Conservation (phyloP, 92 coral and sea anemone genomes). For the Siderastrea siderea region DNA sequence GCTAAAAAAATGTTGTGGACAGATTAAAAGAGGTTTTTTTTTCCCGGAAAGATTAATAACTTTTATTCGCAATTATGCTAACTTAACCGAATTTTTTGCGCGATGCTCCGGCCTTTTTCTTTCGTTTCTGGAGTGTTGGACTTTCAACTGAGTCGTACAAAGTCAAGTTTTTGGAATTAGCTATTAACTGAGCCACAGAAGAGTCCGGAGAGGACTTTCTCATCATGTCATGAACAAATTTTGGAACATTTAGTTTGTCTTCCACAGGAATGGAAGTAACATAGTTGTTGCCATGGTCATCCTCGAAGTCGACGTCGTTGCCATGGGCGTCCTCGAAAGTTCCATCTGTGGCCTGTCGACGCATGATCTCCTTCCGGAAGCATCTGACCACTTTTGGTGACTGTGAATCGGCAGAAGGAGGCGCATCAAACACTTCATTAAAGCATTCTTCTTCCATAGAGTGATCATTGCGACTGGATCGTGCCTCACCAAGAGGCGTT, state of each 20-base stretch:
- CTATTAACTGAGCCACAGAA: conserved; percentile 15
- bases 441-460: no score
- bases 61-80: background rate
- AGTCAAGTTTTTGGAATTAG: background rate
- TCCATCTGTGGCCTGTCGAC: background rate
- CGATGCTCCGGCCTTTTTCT: background rate
- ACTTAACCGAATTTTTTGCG: background rate
- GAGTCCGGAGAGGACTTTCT: conserved; percentile 16
- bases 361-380: background rate
- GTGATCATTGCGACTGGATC: no score
- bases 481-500: background rate
- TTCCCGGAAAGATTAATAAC: no score
- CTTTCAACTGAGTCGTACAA: conserved; percentile 22
- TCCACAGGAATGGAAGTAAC: background rate
- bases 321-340: background rate
- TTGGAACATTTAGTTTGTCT: background rate
- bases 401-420: background rate
- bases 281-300: no score
- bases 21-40: no score
- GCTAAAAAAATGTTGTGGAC: no score
- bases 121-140: conserved; percentile 1
- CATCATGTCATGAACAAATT: background rate
- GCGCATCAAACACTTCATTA: background rate
- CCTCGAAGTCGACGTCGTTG: background rate
- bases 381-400: background rate